Base-by-base conservation (phyloP, 2,888 invertebrate genomes). In the Eilema griseolum region DNA sequence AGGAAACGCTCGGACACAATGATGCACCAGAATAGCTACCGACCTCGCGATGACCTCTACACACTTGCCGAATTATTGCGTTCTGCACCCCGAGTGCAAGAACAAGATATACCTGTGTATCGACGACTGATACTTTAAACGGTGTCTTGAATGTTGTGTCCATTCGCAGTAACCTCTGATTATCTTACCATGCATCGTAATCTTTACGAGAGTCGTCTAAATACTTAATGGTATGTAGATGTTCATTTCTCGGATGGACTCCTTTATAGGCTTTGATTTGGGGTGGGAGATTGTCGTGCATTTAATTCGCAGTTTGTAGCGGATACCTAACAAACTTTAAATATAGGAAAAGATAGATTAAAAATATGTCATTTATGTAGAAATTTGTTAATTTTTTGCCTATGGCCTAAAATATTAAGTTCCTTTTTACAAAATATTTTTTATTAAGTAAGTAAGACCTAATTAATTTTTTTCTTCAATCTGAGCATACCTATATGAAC, bases 61-160 rank as follows among this genome's bases (percentile, higher is more conserved):
- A 96, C 96, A 1, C 90, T 96, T 66, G 96, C 96, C 11, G 96
- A 96, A 82, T 90, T 96, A 62, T 90, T 96, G 69, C 93, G 95
- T 77, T 93, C 95, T 10, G 91, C 95, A n/a, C 95, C 95, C 0
- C 88, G 94, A 66, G 95, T 95, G 61, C 94, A 93, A 86, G 96
- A 95, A 76, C 95, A 96, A 75, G 96, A 96, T 72, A 92, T 96
- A 66, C 96, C 96, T 62, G 91, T 96, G 7, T 96, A 96, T 86
- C 96, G 96, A 87, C 96, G 96, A 87, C 93, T 96, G 89, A 95
- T 96, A 88, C 94, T 96, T 96, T 96, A 90, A 88, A 75, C 78
- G 81, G 76, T 85, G 70, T 76, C 74, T 78, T 70, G 71, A 83
- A 79, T 72, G 65, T 70, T 84, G 85, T 82, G 88, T 88, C 88